Base-by-base conservation (phyloP, 2,797 vertebrate genomes). In the Pogoniulus pusillus region DNA sequence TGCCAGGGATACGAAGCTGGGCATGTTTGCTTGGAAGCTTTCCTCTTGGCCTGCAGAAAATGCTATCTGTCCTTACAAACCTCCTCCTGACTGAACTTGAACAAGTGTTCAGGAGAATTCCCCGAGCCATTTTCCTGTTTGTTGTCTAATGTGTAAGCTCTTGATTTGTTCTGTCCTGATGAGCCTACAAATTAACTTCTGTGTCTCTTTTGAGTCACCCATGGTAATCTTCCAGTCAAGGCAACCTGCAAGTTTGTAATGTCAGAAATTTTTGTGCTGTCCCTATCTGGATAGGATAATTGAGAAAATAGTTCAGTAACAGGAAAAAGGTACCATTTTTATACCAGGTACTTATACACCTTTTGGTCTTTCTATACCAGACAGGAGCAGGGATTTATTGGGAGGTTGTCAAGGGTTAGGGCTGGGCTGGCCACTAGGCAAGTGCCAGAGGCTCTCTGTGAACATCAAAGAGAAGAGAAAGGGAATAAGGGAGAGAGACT, bases 241-340 rank as follows among this genome's bases (percentile, higher is more conserved):
- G 54, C 65, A 63, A 17, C 20, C n/a, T 37, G 6, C 27, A 11
- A 2, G 8, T 55, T 74, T 81, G 14, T n/a, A 13, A 15, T 45
- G 24, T 9, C 13, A 37, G 64, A 26, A 39, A 17, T 51, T 23
- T 17, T 12, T 47, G 12, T 51, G 3, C 39, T 64, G 12, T 20
- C 32, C 59, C 7, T 22, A n/a, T 2, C 12, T 69, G 35, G 13
- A 6, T 2, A 9, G 9, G 24, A 26, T 45, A 35, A 54, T 58
- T 10, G 39, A 27, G 37, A 16, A 57, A 54, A 54, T 23, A 14
- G 9, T 27, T 75, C 51, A 57, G 6, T 22, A n/a, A 71, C n/a
- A 35, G 49, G 54, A 78, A 63, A 55, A 6, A 12, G 0, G 0
- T 34, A 35, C 3, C 4, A 6, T 43, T 65, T 80, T 49, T 6